phyloP scores from a whole-genome alignment of 2,113 vertebrate species.

The Dryoscopus gambensis region DNA sequence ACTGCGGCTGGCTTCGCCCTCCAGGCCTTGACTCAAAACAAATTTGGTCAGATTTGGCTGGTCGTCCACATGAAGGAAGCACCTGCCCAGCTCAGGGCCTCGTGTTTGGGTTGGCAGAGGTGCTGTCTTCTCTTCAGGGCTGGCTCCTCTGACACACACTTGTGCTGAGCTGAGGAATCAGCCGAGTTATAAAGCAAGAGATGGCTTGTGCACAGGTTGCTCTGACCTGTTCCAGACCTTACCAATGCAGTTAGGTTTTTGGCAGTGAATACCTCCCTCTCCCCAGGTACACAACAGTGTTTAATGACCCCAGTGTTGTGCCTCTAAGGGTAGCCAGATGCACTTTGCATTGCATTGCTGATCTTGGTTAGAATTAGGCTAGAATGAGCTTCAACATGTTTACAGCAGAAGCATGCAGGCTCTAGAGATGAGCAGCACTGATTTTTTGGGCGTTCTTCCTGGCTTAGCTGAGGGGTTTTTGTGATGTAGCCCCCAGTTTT shows the following conservation, averaged over 20 bases:
- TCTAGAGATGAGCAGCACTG: neutral
- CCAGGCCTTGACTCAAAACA: constrained; percentile 13
- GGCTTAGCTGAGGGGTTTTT: neutral
- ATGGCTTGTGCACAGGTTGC: neutral
- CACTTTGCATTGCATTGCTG: neutral
- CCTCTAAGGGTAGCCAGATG: neutral
- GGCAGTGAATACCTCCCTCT: neutral
- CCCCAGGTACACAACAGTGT: neutral
- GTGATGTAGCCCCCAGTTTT: neutral
- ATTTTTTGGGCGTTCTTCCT: neutral
- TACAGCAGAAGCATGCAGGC: neutral
- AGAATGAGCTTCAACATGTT: neutral
- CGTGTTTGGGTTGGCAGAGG: neutral
- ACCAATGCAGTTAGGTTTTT: neutral
- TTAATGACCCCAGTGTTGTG: neutral
- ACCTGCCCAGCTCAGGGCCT: neutral
- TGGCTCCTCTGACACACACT: neutral
- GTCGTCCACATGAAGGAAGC: neutral
- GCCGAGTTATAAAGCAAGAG: neutral
- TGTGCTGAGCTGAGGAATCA: neutral
- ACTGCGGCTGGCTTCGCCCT: neutral
- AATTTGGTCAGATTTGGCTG: constrained; percentile 16
- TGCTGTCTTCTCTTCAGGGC: neutral
- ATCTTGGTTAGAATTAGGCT: neutral
- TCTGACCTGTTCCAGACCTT: neutral